Evolutionary conservation across 2,888 invertebrate species (phyloP), one percentile per base, ranked within the genome.

Genomic region (Lithophane leautieri): DNA sequence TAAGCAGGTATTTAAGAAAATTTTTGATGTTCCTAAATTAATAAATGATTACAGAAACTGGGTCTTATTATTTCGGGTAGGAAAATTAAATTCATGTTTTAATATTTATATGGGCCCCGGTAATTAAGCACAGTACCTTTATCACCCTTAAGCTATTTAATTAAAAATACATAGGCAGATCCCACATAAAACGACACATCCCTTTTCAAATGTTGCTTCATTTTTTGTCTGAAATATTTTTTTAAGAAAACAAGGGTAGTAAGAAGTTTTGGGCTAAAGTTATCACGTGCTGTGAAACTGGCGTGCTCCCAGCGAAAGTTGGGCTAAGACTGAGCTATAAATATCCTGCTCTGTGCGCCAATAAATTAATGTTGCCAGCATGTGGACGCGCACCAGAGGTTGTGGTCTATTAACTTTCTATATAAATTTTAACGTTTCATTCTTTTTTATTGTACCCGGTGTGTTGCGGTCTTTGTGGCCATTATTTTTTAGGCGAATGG

Each of bases 321-420:
- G 71, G 52, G 68, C 69, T 77, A 86, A 90, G 86, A 88, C 87
- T 89, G 85, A 84, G 87, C 86, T 82, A 88, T 90, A 90, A 89
- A 89, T 90, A 84, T 83, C 75, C 61, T 65, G 58, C 44, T 72
- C 73, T 70, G 83, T 70, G 72, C 72, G 71, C 76, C 82, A 85
- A 90, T 91, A 91, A 90, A 91, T 91, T 90, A 90, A 90, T 89
- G 86, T 90, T 91, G 89, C 88, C 88, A 88, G 85, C 88, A 86
- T 74, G 84, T 76, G 78, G 86, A 84, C 86, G 79, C 81, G 83
- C 79, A 73, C 81, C 71, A 81, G 78, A 83, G 86, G 86, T 87
- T 90, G 80, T 68, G 87, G 85, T 84, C 88, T 89, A 89, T 91
- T 90, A 89, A 86, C 86, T 88, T 84, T 82, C 61, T 76, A 61